These are phyloP conservation scores for Lasioglossum calceatum DNA, from an alignment of 2,888 invertebrate genomes.

Conservation along the genomic window DNA sequence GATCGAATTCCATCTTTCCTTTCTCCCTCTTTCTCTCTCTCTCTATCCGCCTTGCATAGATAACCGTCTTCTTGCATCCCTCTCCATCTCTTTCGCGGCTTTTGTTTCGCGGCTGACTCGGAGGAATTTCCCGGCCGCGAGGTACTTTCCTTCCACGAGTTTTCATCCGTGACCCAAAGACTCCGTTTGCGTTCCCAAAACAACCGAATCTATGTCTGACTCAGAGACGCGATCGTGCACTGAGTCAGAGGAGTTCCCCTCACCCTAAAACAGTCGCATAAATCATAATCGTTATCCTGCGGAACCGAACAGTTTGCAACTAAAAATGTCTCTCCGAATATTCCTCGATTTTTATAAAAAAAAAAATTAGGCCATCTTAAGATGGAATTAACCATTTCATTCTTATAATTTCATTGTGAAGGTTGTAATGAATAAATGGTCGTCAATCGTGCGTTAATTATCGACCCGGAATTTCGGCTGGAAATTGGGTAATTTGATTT, in stretches of 20 bases:
- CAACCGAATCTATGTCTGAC: neutral
- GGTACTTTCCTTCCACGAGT: conserved; percentile 38
- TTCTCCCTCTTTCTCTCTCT: conserved; percentile 19
- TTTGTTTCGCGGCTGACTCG: conserved; percentile 48
- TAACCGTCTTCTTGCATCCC: neutral
- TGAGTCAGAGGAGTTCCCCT: neutral
- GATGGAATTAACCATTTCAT: neutral
- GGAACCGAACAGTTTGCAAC: neutral
- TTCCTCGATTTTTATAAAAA: neutral
- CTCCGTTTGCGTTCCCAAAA: conserved; percentile 1
- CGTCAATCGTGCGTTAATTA: neutral
- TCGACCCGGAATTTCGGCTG: neutral
- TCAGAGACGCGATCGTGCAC: neutral
- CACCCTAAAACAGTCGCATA: neutral
- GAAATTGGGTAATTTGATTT: conserved; percentile 38
- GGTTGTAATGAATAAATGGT: neutral
- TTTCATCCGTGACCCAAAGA: conserved; percentile 12
- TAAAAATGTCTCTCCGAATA: neutral
- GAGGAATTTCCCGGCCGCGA: conserved; percentile 57
- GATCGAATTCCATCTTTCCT: conserved; percentile 63
- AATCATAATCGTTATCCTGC: neutral
- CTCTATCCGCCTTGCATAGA: neutral
- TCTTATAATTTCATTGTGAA: neutral
- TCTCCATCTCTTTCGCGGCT: conserved; percentile 8
- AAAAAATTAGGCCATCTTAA: no score